These are phyloP conservation scores for Antedon mediterranea DNA, from an alignment of 53 echinoderm and acorn worm genomes.

Conservation along the genomic window DNA sequence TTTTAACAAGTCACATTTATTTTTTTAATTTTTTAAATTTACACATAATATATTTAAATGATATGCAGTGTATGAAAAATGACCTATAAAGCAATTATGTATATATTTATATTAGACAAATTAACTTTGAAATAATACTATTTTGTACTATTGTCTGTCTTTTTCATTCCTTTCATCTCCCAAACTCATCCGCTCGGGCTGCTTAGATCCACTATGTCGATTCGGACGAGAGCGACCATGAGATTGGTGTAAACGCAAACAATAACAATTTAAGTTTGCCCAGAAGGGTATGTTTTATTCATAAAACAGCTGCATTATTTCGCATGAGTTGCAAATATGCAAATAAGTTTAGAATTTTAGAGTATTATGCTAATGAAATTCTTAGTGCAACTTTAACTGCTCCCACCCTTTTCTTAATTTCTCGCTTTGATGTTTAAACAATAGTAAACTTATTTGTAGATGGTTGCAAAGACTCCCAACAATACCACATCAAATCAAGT, in stretches of 20 bases:
- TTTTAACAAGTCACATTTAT: too few species aligned
- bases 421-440: neutral
- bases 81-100: slow-evolving; percentile 2
- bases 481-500: too few species aligned
- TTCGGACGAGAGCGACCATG: slow-evolving; percentile 42
- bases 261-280: neutral
- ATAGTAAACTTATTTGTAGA: neutral
- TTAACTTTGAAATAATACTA: neutral
- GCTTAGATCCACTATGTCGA: slow-evolving; percentile 41
- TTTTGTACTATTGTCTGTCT: slow-evolving; percentile 1
- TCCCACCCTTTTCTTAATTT: neutral
- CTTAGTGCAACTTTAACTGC: neutral
- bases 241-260: neutral
- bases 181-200: neutral
- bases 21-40: too few species aligned
- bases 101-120: too few species aligned
- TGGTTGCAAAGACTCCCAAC: neutral
- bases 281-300: neutral
- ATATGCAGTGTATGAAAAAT: neutral
- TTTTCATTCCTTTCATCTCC: slow-evolving; percentile 1
- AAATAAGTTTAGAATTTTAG: neutral
- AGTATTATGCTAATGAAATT: neutral
- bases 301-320: neutral
- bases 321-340: neutral
- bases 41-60: too few species aligned